Conservation (phyloP, 2,113 vertebrate species). For the Eudyptes chrysolophus region DNA sequence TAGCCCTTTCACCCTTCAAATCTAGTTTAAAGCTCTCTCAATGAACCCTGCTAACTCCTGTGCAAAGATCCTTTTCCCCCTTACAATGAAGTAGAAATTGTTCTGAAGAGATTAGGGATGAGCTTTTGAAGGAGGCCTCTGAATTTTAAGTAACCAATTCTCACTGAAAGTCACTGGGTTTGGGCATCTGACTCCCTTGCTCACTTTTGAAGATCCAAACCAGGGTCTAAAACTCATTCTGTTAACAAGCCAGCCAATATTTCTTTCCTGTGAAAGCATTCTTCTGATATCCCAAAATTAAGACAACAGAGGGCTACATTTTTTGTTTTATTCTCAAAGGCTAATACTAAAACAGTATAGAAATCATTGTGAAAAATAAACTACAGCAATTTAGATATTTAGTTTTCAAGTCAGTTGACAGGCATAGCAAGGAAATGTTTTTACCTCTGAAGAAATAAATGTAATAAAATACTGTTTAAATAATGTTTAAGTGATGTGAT, state of each 20-base stretch:
- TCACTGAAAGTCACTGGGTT: slow-evolving; percentile 28
- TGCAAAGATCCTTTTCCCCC: neutral
- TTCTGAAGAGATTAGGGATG: slow-evolving; percentile 55
- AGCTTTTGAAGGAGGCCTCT: slow-evolving; percentile 37
- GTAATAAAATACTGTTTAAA: slow-evolving; percentile 68
- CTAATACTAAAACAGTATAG: slow-evolving; percentile 18
- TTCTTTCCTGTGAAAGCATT: slow-evolving; percentile 32
- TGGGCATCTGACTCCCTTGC: neutral
- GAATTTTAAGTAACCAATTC: slow-evolving; percentile 35
- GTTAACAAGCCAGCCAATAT: neutral
- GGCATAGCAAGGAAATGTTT: slow-evolving; percentile 56
- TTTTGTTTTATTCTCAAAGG: slow-evolving; percentile 24
- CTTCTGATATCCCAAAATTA: slow-evolving; percentile 11
- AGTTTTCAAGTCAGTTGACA: slow-evolving; percentile 64
- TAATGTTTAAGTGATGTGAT: slow-evolving; percentile 66
- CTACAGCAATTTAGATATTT: slow-evolving; percentile 43
- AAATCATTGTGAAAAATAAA: slow-evolving; percentile 50
- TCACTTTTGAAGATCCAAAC: slow-evolving; percentile 27
- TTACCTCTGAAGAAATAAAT: slow-evolving; percentile 59
- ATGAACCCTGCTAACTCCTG: neutral
- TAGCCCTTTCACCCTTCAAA: neutral
- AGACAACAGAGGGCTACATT: slow-evolving; percentile 3
- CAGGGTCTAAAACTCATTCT: neutral
- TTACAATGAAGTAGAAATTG: slow-evolving; percentile 31
- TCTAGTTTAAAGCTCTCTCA: neutral